phyloP scores from a whole-genome alignment of 2,113 vertebrate species.

The Chloropsis hardwickii region DNA sequence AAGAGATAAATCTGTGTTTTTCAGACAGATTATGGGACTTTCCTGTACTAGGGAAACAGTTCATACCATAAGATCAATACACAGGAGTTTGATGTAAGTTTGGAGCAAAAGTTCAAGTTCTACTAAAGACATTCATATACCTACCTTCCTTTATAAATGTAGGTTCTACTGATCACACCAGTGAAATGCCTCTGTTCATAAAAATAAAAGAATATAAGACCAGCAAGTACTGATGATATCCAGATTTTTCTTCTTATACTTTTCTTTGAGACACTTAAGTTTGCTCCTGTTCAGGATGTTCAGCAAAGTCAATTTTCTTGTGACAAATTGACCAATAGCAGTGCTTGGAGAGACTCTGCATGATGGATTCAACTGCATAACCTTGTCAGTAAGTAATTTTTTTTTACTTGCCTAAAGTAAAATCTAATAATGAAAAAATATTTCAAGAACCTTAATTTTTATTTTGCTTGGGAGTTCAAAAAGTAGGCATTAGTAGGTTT shows the following conservation, averaged over 20 bases:
- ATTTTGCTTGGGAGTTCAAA: background rate
- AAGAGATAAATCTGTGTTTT: background rate
- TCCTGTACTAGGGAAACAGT: background rate
- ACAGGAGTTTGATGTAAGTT: background rate
- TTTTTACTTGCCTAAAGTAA: background rate
- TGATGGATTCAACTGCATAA: background rate
- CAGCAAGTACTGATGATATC: background rate
- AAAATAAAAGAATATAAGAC: background rate
- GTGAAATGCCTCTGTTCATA: background rate
- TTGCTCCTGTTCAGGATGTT: background rate
- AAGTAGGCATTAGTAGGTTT: background rate
- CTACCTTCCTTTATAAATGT: background rate
- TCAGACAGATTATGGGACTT: background rate
- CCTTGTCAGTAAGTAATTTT: background rate
- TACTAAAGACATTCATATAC: background rate
- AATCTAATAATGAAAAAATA: background rate
- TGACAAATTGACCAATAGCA: rapidly evolving
- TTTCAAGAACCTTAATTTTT: background rate
- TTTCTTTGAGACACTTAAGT: background rate
- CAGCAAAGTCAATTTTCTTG: background rate
- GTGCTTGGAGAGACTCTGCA: background rate
- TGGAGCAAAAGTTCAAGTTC: background rate
- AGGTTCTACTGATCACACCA: background rate
- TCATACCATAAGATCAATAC: background rate
- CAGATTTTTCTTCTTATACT: background rate